Evolutionary conservation across 2,113 vertebrate species (phyloP), one percentile per base, ranked within the genome.

Genomic region (Hyperoodon ampullatus): DNA sequence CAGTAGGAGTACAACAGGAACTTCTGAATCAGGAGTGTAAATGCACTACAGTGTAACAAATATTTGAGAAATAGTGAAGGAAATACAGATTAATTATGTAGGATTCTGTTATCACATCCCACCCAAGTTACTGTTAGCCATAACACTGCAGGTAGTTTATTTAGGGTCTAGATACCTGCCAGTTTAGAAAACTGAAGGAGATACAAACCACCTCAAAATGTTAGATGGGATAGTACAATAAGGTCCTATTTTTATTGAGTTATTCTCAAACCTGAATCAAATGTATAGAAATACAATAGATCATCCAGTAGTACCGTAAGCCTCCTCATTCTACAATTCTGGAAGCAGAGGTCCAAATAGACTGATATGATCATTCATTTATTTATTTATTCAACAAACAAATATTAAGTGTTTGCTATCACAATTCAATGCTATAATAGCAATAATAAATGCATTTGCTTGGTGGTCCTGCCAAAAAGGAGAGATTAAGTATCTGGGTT

Each of bases 1-100:
- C 82, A 97, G 47, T 44, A 82, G 74, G 10, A 90, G 47, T 93
- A 75, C 68, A 94, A 94, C 93, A 4, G 39, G 19, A 96, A 92
- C 81, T 93, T 94, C 81, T 97, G 66, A 88, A 96, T 98, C 44
- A 97, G 70, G 94, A 97, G 55, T 88, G 93, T 95, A 97, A 97
- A 98, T 74, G 86, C 65, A 96, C 92, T 0, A 0, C 47, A 98
- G 65, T 8, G 7, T 87, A 97, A 97, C 24, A 93, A 77, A 72
- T 91, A 39, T 68, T 97, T 94, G 50, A 24, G 90, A 90, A 95
- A 74, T 39, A 66, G 12, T 81, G 95, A 65, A 93, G 66, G 90
- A 97, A 98, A 95, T 5, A 3, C 18, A 85, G 24, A 58, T 50
- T 94, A 96, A 94, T 97, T 50, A 94, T 33, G 71, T 44, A 92